Conservation (phyloP, 2,888 invertebrate species). For the Stictocephala bisonia region DNA sequence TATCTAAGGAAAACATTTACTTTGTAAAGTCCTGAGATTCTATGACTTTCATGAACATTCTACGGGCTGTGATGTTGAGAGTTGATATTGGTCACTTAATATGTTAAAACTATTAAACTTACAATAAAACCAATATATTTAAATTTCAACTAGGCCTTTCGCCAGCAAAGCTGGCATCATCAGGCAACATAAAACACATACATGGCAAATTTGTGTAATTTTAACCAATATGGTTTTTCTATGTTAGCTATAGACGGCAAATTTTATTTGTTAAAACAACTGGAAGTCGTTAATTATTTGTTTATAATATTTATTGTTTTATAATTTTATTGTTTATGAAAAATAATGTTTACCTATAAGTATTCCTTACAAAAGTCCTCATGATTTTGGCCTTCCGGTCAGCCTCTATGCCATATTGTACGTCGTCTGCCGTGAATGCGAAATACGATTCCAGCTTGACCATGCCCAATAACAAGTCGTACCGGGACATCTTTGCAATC, state of each 20-base stretch:
- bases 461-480: constrained; percentile 91
- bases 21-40: background rate
- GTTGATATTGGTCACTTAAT: no score
- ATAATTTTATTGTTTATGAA: no score
- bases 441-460: constrained; percentile 93
- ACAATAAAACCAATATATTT: no score
- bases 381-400: constrained; percentile 88
- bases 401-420: constrained; percentile 93
- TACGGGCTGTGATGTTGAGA: background rate
- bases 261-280: no score
- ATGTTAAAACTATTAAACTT: no score
- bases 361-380: constrained; percentile 92
- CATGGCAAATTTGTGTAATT: no score
- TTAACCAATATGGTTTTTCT: no score
- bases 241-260: no score
- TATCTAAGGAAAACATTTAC: constrained; percentile 70
- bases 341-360: constrained; percentile 71
- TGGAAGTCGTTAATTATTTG: no score
- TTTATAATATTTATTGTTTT: no score
- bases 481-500: constrained; percentile 69
- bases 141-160: no score
- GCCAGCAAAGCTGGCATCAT: no score
- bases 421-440: constrained; percentile 90
- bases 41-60: background rate
- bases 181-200: background rate